Conservation (phyloP, 64 coral and sea anemone genomes). For the Montipora capricornis region DNA sequence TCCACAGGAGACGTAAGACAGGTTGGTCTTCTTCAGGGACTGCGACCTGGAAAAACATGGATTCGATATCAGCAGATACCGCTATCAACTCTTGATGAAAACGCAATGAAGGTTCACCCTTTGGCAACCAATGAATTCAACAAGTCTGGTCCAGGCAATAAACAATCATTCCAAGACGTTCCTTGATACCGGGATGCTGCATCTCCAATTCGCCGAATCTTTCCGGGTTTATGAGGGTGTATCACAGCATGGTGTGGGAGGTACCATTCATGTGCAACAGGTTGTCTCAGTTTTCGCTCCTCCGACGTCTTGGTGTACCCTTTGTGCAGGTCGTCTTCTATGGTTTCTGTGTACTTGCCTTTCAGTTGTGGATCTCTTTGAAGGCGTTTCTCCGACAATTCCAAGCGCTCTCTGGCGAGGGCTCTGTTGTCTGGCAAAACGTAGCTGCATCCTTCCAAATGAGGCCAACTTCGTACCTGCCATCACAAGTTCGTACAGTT, state of each 20-base stretch:
- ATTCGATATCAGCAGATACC: not conserved
- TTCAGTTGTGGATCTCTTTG: not conserved
- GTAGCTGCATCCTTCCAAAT: not conserved
- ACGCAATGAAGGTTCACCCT: not conserved
- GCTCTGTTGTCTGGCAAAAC: not conserved
- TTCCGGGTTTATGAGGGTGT: not conserved
- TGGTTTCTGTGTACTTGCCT: not conserved
- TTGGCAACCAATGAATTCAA: slow-evolving; percentile 4
- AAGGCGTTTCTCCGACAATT: not conserved
- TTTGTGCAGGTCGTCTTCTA: not conserved
- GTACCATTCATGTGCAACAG: not conserved
- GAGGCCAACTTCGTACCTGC: slow-evolving; percentile 22
- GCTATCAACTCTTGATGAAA: not conserved
- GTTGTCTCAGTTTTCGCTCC: not conserved
- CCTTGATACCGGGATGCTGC: slow-evolving; percentile 7
- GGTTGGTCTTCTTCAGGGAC: not conserved
- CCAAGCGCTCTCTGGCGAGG: not conserved
- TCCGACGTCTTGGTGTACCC: not conserved
- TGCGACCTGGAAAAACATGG: slow-evolving; percentile 29
- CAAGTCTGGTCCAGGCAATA: not conserved
- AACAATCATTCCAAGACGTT: not conserved
- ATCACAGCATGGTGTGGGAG: not conserved
- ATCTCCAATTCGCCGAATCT: slow-evolving; percentile 5
- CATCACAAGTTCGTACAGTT: not conserved
- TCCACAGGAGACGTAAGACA: slow-evolving; percentile 1